Conservation (phyloP, 1,140 invertebrate species). For the Drosophila sp. region DNA sequence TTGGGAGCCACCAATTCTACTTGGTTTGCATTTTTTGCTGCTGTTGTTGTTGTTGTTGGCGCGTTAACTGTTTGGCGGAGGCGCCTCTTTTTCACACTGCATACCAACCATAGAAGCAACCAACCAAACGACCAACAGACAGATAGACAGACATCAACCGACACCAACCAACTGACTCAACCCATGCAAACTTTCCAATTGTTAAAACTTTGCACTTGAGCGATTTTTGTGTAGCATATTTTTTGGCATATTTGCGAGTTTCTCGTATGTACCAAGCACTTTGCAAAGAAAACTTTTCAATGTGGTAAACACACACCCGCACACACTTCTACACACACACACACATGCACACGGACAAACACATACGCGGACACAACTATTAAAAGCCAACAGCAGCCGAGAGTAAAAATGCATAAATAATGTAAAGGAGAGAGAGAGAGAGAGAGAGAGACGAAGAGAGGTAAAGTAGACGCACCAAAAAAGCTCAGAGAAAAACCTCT, state of each 20-base stretch:
- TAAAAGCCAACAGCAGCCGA: constrained; percentile 71
- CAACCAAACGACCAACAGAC: neutral
- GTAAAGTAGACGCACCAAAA: constrained; percentile 3
- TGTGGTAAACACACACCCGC: constrained; percentile 66
- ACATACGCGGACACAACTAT: constrained; percentile 69
- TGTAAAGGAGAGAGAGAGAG: constrained; percentile 41
- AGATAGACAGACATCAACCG: constrained; percentile 3
- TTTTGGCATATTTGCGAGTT: constrained; percentile 76
- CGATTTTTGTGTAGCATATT: constrained; percentile 81
- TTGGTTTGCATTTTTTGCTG: neutral
- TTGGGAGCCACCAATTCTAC: neutral
- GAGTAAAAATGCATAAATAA: constrained; percentile 78
- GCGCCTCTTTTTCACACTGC: neutral
- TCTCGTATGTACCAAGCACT: constrained; percentile 75
- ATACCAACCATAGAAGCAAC: neutral
- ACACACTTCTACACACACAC: constrained; percentile 7
- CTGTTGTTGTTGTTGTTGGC: neutral
- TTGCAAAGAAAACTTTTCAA: constrained; percentile 81
- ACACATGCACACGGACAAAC: constrained; percentile 15
- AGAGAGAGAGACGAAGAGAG: constrained; percentile 23
- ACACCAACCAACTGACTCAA: constrained; percentile 22
- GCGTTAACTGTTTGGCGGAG: constrained; percentile 7
- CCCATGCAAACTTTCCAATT: constrained; percentile 76
- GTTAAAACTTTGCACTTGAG: constrained; percentile 81
- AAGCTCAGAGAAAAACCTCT: constrained; percentile 4